Conservation (phyloP, 1,140 invertebrate species). For the Drosophila serrata region DNA sequence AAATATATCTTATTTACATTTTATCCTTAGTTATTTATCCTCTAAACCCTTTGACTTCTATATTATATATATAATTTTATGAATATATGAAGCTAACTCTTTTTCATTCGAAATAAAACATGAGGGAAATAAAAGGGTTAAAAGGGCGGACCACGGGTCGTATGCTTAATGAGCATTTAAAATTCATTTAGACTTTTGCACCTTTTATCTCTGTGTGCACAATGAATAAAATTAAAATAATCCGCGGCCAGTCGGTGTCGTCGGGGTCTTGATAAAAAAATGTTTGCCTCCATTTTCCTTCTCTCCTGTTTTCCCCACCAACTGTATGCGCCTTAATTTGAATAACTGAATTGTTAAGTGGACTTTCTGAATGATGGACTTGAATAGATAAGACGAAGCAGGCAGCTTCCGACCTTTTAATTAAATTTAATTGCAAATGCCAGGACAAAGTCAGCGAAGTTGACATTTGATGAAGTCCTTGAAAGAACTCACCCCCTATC, state of each 20-base stretch:
- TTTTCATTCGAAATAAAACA: slow-evolving; percentile 15
- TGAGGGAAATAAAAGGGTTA: background rate
- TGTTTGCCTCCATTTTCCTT: slow-evolving; percentile 35
- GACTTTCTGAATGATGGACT: slow-evolving; percentile 68
- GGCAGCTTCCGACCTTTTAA: slow-evolving; percentile 70
- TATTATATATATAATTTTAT: slow-evolving; percentile 7
- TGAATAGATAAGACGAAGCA: slow-evolving; percentile 40
- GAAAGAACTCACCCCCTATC: background rate
- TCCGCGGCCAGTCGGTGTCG: slow-evolving; percentile 56
- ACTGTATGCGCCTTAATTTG: slow-evolving; percentile 58
- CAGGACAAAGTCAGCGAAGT: slow-evolving; percentile 28
- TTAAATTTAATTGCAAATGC: slow-evolving; percentile 83
- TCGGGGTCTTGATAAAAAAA: slow-evolving; percentile 65
- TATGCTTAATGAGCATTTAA: slow-evolving; percentile 68
- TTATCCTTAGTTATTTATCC: background rate
- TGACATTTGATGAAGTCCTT: slow-evolving; percentile 62
- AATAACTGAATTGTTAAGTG: slow-evolving; percentile 83
- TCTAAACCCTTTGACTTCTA: background rate
- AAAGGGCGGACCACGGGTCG: slow-evolving; percentile 27
- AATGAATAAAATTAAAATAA: slow-evolving; percentile 84
- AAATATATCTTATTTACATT: background rate
- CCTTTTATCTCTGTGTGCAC: slow-evolving; percentile 82
- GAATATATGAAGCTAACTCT: slow-evolving; percentile 9
- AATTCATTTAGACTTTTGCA: slow-evolving; percentile 83
- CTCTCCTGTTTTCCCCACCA: slow-evolving; percentile 6